Base-by-base conservation (phyloP, 2,888 invertebrate genomes). In the Philereme vetulata region DNA sequence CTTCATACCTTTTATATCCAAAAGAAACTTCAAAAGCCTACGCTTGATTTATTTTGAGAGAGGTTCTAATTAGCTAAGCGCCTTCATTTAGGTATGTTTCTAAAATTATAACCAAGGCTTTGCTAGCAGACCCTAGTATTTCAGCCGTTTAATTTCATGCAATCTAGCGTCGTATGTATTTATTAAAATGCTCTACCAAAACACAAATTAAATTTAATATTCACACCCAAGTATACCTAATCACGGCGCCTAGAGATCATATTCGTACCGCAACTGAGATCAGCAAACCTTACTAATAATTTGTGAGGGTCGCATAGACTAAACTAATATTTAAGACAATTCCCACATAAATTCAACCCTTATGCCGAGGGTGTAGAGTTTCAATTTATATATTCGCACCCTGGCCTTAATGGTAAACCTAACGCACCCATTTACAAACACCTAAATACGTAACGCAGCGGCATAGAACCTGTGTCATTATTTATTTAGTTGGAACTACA, bases 391-490 rank as follows among this genome's bases (percentile, higher is more conserved):
- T 55, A 58, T 49, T 33, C 45, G 34, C 34, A 11, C 40, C 38
- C 10, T 32, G 53, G 43, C 38, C 10, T 57, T 38, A 57, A 56
- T 58, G 51, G 51, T 58, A 33, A 58, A 56, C 62, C 56, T 66
- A 65, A 64, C 51, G 60, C 51, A 60, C 57, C 64, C 55, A 62
- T 66, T 66, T 62, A 60, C 60, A 61, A 63, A 55, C 52, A 32
- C 56, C 62, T 66, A 64, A 60, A 65, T 66, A 62, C 50, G 60
- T 62, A 66, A 65, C 65, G 56, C 47, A 60, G 42, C 49, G 55
- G 51, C 4, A 47, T 56, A 54, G 50, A 45, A 9, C 38, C 6
- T 51, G 7, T 49, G 58, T 21, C 21, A 21, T 21, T 21, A 21
- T 21, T 21, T 21, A 21, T 21, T 21, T 21, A 21, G 2, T 21